phyloP scores from a whole-genome alignment of 2,888 invertebrate genomes.

The Ypsolopha scabrella region DNA sequence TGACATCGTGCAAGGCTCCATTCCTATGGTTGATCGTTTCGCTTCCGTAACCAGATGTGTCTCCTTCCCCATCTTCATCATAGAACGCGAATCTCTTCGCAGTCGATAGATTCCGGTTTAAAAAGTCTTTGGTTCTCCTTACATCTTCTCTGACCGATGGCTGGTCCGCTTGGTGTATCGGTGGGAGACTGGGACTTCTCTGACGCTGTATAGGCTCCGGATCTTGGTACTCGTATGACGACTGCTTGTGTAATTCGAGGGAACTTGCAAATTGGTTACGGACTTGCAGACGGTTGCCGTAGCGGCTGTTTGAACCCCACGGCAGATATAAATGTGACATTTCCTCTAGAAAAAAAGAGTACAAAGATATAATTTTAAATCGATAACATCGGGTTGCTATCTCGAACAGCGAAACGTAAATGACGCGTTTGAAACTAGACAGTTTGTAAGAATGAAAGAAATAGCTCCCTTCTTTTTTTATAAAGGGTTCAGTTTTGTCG shows the following conservation, averaged over 20 bases:
- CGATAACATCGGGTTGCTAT: too few relatives aligned
- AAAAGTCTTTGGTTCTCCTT: conserved; percentile 30
- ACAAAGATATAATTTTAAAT: too few relatives aligned
- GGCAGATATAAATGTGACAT: conserved; percentile 82
- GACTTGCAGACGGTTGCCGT: conserved; percentile 48
- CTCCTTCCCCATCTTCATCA: conserved; percentile 74
- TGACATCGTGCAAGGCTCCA: conserved; percentile 26
- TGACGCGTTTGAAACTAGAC: background rate
- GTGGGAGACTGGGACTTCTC: conserved; percentile 77
- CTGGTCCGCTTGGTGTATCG: conserved; percentile 65
- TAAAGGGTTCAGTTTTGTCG: conserved; percentile 60
- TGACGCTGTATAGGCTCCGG: conserved; percentile 45
- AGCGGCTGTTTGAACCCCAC: conserved; percentile 74
- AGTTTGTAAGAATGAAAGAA: conserved; percentile 26
- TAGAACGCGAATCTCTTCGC: conserved; percentile 59
- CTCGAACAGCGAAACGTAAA: background rate
- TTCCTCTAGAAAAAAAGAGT: conserved; percentile 72
- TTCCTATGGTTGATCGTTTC: conserved; percentile 73
- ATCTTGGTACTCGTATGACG: conserved; percentile 51
- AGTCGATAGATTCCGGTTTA: conserved; percentile 52
- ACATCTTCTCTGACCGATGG: conserved; percentile 36
- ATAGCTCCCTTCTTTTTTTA: conserved; percentile 35
- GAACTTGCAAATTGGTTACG: conserved; percentile 62
- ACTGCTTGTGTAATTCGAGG: conserved; percentile 53
- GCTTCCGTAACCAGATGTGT: conserved; percentile 88